phyloP scores from a whole-genome alignment of 2,888 invertebrate species.

The Vanessa cardui region DNA sequence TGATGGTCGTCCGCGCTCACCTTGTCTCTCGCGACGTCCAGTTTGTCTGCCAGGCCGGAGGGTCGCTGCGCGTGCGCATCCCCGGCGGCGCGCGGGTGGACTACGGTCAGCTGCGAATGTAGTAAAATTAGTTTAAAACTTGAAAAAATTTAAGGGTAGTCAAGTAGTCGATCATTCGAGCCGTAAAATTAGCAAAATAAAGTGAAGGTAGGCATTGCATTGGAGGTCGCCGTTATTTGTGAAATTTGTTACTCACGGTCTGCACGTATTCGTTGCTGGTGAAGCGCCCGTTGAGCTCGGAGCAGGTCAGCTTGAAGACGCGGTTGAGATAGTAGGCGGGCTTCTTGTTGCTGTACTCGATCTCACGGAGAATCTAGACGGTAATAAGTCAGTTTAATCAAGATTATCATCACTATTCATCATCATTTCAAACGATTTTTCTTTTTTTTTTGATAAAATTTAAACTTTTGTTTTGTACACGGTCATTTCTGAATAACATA shows the following conservation, averaged over 20 bases:
- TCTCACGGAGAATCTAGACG: conserved; percentile 85
- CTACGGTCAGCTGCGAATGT: conserved; percentile 87
- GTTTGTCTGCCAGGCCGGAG: conserved; percentile 76
- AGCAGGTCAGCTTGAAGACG: conserved; percentile 97
- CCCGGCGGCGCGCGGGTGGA: conserved; percentile 89
- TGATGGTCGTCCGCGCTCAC: conserved; percentile 19
- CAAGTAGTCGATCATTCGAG: too few species aligned
- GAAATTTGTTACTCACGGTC: conserved; percentile 80
- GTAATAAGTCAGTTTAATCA: too few species aligned
- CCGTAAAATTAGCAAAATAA: too few species aligned
- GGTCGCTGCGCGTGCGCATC: conserved; percentile 78
- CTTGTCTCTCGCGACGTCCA: conserved; percentile 70
- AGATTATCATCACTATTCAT: too few species aligned
- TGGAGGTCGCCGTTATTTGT: too few species aligned
- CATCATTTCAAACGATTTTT: too few species aligned
- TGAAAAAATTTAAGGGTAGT: too few species aligned
- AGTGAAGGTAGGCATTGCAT: too few species aligned
- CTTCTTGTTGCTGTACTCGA: conserved; percentile 97
- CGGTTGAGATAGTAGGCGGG: conserved; percentile 97
- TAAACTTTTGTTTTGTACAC: too few species aligned
- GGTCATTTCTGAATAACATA: too few species aligned
- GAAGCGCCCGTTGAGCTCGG: conserved; percentile 95
- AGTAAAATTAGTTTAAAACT: too few species aligned
- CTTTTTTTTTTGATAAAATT: too few species aligned
- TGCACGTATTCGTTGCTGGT: conserved; percentile 98